Percentiles rank a stretch among this genome's conserved stretches.
Evolutionary conservation across 2,888 invertebrate genomes (phyloP).

Genomic region (Automeris io): DNA sequence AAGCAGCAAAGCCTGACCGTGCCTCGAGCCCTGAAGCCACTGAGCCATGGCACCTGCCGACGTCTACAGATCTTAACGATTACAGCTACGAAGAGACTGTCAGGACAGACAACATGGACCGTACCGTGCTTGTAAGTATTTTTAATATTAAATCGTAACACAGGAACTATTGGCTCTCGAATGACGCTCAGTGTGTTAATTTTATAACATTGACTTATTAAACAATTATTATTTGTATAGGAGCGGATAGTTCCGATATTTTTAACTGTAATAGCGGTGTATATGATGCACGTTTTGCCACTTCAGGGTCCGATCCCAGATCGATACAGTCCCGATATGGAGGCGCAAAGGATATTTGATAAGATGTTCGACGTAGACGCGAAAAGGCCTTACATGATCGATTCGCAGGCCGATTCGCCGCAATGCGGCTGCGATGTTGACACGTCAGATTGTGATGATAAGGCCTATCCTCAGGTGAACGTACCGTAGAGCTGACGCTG

Average conservation of each 20-base stretch:
- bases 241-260: constrained; percentile 21
- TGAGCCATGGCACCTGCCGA: constrained; percentile 58
- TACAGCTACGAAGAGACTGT: constrained; percentile 65
- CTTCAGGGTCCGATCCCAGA: constrained; percentile 73
- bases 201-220: too few species aligned
- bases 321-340: constrained; percentile 76
- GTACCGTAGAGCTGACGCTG: constrained; percentile 63
- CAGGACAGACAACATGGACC: constrained; percentile 55
- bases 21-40: constrained; percentile 58
- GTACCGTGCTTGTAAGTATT: constrained; percentile 67
- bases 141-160: constrained; percentile 13
- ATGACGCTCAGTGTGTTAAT: not conserved
- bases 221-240: too few species aligned
- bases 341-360: constrained; percentile 76
- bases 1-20: constrained; percentile 53
- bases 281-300: constrained; percentile 60
- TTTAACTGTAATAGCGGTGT: constrained; percentile 9
- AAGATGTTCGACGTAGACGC: constrained; percentile 76
- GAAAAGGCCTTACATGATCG: constrained; percentile 64
- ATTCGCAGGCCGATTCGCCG: constrained; percentile 63
- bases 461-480: constrained; percentile 69
- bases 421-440: constrained; percentile 72
- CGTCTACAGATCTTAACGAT: constrained; percentile 49
- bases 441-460: constrained; percentile 71
- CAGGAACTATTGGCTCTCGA: not conserved